Base-by-base conservation (phyloP, 1,140 invertebrate genomes). In the Ips typographus region DNA sequence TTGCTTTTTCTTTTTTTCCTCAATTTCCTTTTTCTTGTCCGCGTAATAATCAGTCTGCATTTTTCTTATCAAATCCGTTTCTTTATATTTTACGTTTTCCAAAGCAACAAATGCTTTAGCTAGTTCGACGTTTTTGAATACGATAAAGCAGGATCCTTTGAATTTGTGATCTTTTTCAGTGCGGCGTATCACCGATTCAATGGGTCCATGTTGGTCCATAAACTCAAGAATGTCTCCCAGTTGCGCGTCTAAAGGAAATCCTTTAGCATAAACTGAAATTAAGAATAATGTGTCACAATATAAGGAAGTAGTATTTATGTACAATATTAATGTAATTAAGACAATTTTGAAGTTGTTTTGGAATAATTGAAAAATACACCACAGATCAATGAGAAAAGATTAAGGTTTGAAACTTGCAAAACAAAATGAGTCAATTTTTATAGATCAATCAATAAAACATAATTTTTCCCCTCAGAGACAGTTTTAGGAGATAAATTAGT, bases 141-240 rank as follows among this genome's bases (percentile, higher is more conserved):
- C 90, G 37, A 90, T 86, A 83, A 96, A 96, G 58, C 95, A 87
- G 4, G 95, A 97, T 51, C 95, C 95, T 83, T 98, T 94, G 76
- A 95, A 95, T 43, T 85, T 80, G 57, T 84, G 82, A 47, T 85
- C 84, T 75, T 91, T 90, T 4, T 56, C 51, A 3, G 85, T 81
- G 71, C 92, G 86, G 87, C 92, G 90, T 74, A 87, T 81, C 47
- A 97, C 83, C 77, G 91, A 91, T 55, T 95, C 91, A 44, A 91
- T 85, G 56, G 87, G 84, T 6, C 91, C 89, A 81, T 85, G 89
- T 40, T 84, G 78, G 63, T 86, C 85, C 73, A 96, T 90, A 80
- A 88, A 96, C 55, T 87, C 85, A 49, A 94, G 83, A 2, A 97
- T 79, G 1, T 89, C 84, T 75, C 92, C 88, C 7, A 98, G 84